Base-by-base conservation (phyloP, 1,140 invertebrate genomes). In the Lysiphlebus fabarum region DNA sequence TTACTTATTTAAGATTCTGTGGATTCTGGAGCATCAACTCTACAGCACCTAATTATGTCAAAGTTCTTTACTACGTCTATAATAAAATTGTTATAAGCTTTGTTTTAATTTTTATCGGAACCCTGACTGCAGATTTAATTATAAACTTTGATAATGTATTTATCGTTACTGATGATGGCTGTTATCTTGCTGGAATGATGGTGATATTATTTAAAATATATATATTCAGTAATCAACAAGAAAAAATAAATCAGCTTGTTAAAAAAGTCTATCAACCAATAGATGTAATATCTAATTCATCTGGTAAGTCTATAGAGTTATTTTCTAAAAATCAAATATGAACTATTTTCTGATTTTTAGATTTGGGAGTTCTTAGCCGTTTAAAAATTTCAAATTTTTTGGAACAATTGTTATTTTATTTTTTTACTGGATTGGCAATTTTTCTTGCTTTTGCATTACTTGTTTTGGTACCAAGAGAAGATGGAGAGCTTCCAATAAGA, bases 401-500 rank as follows among this genome's bases (percentile, higher is more conserved):
- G 10, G 65, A 62, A 49, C 64, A 61, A 45, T 17, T 67, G 5
- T 26, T 47, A 6, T 60, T 67, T 5, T 55, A 58, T 7, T 65
- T 63, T 7, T 71, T 72, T 47, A 54, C 7, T 34, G 10, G 4
- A 8, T 12, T 62, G 34, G 62, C 53, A 45, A 44, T 11, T 26
- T 41, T 60, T 9, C 34, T 63, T 3, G 56, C 51, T n/a, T 26
- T 63, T 7, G 58, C 62, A 8, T 17, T 60, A 14, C 48, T 60
- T 34, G 56, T 63, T 53, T 56, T 63, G n/a, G 62, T 63, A 8
- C 62, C 59, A 2, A 57, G 55, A 43, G 26, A 45, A 53, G 47
- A 62, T n/a, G 59, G 59, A 7, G 59, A 57, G 26, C 38, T 63
- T 48, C 62, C 62, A n/a, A 57, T 63, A 38, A 50, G 58, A 34